Evolutionary conservation across 1,140 invertebrate species (phyloP).

Genomic region (Drosophila littoralis): DNA sequence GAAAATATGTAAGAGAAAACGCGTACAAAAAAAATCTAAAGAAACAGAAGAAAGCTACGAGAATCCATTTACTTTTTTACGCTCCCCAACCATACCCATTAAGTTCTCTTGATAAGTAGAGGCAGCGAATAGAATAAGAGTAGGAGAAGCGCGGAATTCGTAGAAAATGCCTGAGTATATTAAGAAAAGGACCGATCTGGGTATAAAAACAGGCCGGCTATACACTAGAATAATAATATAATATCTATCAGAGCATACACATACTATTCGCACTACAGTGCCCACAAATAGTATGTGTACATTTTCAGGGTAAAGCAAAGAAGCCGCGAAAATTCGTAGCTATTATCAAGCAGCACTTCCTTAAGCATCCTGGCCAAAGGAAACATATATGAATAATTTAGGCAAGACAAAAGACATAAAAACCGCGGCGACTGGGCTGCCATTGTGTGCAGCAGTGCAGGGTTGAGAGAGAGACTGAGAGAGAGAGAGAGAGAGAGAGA

Average conservation of each 20-base stretch:
- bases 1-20: too few species aligned
- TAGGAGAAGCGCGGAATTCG: too few species aligned
- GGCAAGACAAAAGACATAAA: conserved; percentile 60
- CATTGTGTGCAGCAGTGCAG: conserved; percentile 52
- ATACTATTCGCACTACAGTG: conserved; percentile 4
- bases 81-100: too few species aligned
- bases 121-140: too few species aligned
- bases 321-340: conserved; percentile 33
- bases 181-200: too few species aligned
- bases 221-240: not conserved
- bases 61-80: too few species aligned
- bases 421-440: conserved; percentile 32
- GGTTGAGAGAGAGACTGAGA: conserved; percentile 24
- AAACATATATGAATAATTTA: conserved; percentile 70
- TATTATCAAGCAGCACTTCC: conserved; percentile 29
- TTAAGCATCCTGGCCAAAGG: conserved; percentile 6
- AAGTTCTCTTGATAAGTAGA: too few species aligned
- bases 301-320: not conserved
- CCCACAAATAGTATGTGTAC: not conserved
- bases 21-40: too few species aligned
- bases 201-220: too few species aligned
- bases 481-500: not conserved
- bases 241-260: not conserved
- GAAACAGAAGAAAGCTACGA: too few species aligned
- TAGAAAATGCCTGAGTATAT: too few species aligned